Conservation (phyloP, 2,113 vertebrate genomes). For the Aviceda subcristata region DNA sequence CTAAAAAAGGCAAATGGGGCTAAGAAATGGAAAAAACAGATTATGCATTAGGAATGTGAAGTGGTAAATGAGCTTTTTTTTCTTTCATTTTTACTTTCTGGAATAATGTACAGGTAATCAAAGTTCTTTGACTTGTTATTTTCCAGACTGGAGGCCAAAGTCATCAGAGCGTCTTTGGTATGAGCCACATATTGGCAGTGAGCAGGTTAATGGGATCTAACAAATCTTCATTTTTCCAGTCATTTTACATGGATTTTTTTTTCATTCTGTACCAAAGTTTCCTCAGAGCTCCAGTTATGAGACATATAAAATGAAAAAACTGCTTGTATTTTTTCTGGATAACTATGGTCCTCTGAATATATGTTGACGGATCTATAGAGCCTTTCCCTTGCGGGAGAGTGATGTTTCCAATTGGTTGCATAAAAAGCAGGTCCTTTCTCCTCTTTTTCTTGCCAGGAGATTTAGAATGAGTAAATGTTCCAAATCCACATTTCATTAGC, state of each 20-base stretch:
- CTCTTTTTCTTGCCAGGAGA: background rate
- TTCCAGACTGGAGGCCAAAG: background rate
- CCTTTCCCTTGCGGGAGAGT: background rate
- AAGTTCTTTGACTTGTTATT: background rate
- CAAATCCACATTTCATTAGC: slow-evolving; percentile 17
- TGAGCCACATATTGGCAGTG: background rate
- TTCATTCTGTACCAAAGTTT: background rate
- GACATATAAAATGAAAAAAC: background rate
- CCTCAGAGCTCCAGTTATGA: background rate
- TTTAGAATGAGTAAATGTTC: slow-evolving; percentile 11
- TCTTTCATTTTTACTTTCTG: background rate
- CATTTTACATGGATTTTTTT: background rate
- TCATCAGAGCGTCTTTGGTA: background rate
- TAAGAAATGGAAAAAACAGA: background rate
- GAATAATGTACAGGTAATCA: background rate
- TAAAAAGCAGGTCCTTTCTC: background rate
- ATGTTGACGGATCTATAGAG: background rate
- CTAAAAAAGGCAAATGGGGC: background rate
- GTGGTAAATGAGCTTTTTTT: background rate
- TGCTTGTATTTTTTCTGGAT: background rate
- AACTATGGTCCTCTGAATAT: background rate
- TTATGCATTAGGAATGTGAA: background rate
- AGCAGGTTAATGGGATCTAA: slow-evolving; percentile 21
- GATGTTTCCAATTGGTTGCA: background rate
- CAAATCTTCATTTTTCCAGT: slow-evolving; percentile 11